Conservation (phyloP, 92 coral and sea anemone species). For the Ricordea florida region DNA sequence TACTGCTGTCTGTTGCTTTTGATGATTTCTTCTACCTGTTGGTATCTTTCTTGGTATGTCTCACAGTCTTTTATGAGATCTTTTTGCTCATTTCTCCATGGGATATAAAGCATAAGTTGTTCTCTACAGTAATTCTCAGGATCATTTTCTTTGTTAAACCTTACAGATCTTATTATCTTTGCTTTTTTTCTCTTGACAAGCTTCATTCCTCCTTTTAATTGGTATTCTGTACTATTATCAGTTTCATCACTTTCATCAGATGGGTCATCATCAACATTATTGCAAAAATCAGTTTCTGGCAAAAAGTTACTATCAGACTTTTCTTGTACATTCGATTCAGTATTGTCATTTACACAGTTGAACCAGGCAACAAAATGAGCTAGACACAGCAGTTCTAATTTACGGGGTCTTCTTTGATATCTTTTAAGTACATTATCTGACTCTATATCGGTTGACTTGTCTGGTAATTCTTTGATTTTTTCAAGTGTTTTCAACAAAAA, state of each 20-base stretch:
- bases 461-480: conserved; percentile 57
- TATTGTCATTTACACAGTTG: conserved; percentile 42
- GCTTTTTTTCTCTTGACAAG: conserved; percentile 20
- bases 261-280: conserved; percentile 39
- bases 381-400: conserved; percentile 41
- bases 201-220: conserved; percentile 46
- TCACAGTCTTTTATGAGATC: conserved; percentile 27
- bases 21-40: conserved; percentile 14
- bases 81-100: conserved; percentile 60
- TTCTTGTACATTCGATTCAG: background rate
- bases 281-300: conserved; percentile 48
- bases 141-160: conserved; percentile 39
- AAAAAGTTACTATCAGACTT: conserved; percentile 16
- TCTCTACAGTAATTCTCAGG: conserved; percentile 53
- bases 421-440: conserved; percentile 60
- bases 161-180: conserved; percentile 28
- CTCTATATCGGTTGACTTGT: conserved; percentile 59
- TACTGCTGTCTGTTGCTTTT: conserved; percentile 26
- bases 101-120: conserved; percentile 49
- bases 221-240: background rate
- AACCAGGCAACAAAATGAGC: conserved; percentile 75
- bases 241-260: background rate
- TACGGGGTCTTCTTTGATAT: conserved; percentile 59
- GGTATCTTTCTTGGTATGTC: conserved; percentile 22
- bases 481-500: conserved; percentile 42